These are phyloP conservation scores for Trachymyrmex septentrionalis DNA, from an alignment of 1,140 invertebrate genomes.

Conservation along the genomic window DNA sequence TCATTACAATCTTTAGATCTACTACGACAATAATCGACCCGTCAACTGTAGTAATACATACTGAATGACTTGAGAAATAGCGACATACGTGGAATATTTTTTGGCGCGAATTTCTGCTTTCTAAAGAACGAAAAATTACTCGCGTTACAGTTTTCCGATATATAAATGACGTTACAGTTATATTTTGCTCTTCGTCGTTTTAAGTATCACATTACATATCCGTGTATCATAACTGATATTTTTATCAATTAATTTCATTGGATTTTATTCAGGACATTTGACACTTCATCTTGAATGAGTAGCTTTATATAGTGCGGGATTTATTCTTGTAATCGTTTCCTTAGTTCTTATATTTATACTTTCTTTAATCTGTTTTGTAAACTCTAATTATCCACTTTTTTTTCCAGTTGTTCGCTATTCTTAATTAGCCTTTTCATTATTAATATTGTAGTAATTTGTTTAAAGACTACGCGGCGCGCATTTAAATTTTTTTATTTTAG, in stretches of 20 bases:
- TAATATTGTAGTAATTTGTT: conserved; percentile 65
- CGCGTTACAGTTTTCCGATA: background rate
- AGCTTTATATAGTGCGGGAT: background rate
- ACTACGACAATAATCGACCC: background rate
- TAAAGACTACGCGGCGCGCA: background rate
- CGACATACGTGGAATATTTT: background rate
- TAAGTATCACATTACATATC: background rate
- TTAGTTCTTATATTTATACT: background rate
- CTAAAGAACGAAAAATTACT: background rate
- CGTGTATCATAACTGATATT: background rate
- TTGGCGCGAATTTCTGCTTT: background rate
- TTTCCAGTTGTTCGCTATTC: background rate
- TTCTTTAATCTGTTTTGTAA: conserved; percentile 3
- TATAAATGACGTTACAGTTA: background rate
- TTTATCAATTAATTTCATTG: background rate
- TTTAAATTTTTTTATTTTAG: conserved; percentile 15
- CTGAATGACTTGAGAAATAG: background rate
- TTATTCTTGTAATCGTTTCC: background rate
- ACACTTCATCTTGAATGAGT: background rate
- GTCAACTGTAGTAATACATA: background rate
- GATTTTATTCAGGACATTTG: background rate
- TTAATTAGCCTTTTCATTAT: conserved; percentile 57
- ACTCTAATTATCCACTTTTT: background rate
- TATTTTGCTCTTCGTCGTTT: background rate
- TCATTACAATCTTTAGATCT: conserved; percentile 2